Base-by-base conservation (phyloP, 2,113 vertebrate genomes). In the Pyxicephalus adspersus region DNA sequence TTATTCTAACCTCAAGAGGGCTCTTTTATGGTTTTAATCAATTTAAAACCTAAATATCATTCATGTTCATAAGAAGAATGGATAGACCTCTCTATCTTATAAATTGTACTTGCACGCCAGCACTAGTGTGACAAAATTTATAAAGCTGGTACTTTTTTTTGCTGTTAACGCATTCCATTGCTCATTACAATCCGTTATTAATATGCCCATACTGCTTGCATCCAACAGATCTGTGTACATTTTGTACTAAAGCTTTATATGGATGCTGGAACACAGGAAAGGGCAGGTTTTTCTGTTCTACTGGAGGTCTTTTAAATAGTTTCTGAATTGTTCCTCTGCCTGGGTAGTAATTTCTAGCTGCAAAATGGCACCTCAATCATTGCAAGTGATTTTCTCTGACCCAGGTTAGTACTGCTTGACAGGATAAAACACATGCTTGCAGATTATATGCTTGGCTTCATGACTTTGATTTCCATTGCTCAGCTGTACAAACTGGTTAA, bases 401-500 rank as follows among this genome's bases (percentile, higher is more conserved):
- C 58, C 61, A 74, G 60, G 75, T 77, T 77, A 52, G 38, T 55
- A 29, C 45, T 77, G 61, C 75, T 28, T 77, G 75, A 77, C 61
- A 65, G 75, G 38, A 77, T 52, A 54, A 64, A 65, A 65, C 75
- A 77, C 38, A 64, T 65, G 75, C 61, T 51, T 64, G 45, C 61
- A 65, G 45, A 64, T 77, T 64, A 64, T 31, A 77, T 77, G 75
- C 25, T 64, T 77, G 75, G 61, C 74, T 76, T 76, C 58, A 76
- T 76, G 60, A 64, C 61, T 77, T 77, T 77, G 45, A 77, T 77
- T 77, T 50, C 38, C 45, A 52, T 52, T 23, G 51, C 61, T 64
- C 75, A 77, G 61, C 75, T 65, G 61, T 77, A 54, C 75, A 77
- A 77, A 65, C 61, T 51, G 75, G 38, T 77, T 77, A 77, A 64